Evolutionary conservation across 2,113 vertebrate species (phyloP), one percentile per base, ranked within the genome.

Genomic region (Ceuthmochares aereus): DNA sequence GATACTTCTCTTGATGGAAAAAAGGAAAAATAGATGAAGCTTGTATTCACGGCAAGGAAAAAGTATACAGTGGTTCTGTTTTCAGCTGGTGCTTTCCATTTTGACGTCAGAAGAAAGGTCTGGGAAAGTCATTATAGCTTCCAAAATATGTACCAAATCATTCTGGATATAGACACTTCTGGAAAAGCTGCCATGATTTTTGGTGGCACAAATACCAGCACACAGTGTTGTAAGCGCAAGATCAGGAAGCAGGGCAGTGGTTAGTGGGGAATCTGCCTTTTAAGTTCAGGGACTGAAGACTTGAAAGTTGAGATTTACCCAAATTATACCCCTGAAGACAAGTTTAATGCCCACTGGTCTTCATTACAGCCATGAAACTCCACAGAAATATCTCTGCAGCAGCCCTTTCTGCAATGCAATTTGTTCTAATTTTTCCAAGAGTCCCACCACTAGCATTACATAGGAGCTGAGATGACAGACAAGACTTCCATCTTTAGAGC

Each of bases 391-490:
- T 89, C 64, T 81, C 56, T 92, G 68, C 62, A 22, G 5, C 37
- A 64, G 49, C 68, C 40, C 40, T 94, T 68, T 88, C 72, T 92
- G 88, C 64, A 84, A 29, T 9, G 49, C 76, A 63, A 80, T 94
- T 90, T 78, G 15, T 84, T 45, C 69, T 88, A 77, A 92, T 79
- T 93, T 95, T 92, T 96, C 88, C 90, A 87, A 78, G 56, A 92
- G 76, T 84, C 77, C 66, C 8, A 20, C 86, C 69, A 82, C 92
- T 89, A 20, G 52, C 60, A 64, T 81, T 94, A 68, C 95, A 81
- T 69, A 92, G 62, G 83, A 92, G 88, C 69, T 89, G 90, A 96
- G 92, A 92, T 94, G 96, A 96, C 95, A 96, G 96, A 93, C 95
- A 94, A 90, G 83, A 40, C 76, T 93, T 93, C 95, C 93, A 94